Conservation (phyloP, 2,888 invertebrate genomes). For the Cephus spinipes region DNA sequence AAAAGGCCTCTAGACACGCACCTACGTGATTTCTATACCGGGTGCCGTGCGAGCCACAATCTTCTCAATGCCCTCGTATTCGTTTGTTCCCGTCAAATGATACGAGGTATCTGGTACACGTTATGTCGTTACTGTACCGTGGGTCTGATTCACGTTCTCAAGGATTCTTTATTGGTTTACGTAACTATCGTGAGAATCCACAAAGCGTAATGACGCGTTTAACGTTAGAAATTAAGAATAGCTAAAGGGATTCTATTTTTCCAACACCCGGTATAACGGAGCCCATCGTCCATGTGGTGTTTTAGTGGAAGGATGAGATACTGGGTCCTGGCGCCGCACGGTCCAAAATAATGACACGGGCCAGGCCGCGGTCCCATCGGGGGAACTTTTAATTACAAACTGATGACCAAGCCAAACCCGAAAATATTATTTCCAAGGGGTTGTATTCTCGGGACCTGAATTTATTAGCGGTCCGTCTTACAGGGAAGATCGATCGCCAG, state of each 20-base stretch:
- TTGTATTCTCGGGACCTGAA: constrained; percentile 40
- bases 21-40: constrained; percentile 57
- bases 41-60: constrained; percentile 33
- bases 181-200: too few relatives aligned
- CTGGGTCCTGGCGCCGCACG: constrained; percentile 63
- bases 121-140: too few relatives aligned
- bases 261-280: constrained; percentile 51
- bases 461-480: constrained; percentile 38
- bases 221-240: too few relatives aligned
- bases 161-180: too few relatives aligned
- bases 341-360: constrained; percentile 64
- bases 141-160: too few relatives aligned
- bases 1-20: constrained; percentile 61
- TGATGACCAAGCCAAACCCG: constrained; percentile 64
- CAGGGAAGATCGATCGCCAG: constrained; percentile 42
- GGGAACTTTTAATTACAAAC: constrained; percentile 64
- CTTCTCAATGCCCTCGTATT: not conserved
- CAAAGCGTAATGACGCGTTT: too few relatives aligned
- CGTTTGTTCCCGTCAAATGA: not conserved
- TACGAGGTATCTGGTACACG: not conserved
- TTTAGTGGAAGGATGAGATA: constrained; percentile 60
- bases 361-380: constrained; percentile 53
- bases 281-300: constrained; percentile 45
- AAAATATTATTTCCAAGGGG: constrained; percentile 61
- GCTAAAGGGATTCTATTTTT: not conserved